A percentile compares a stretch with the other conserved stretches of the same genome.
These are phyloP conservation scores for Galbula dea DNA, from an alignment of 2,113 vertebrate genomes.

Conservation along the genomic window DNA sequence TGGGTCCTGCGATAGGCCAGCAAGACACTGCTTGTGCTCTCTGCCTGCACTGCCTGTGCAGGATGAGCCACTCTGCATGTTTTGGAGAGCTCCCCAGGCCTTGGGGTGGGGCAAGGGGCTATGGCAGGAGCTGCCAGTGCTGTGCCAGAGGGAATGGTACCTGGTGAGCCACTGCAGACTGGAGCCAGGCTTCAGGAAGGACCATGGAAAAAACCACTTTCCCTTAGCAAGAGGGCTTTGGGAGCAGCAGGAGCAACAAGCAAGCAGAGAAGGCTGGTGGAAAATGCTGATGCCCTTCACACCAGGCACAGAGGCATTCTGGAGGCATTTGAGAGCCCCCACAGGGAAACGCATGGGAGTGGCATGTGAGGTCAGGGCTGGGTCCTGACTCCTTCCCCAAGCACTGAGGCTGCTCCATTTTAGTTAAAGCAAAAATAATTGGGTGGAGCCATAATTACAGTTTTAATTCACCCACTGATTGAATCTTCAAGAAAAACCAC, in stretches of 20 bases:
- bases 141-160: not conserved
- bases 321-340: rapidly evolving
- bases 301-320: not conserved
- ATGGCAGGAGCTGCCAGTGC: not conserved
- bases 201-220: not conserved
- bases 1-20: not conserved
- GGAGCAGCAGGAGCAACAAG: rapidly evolving
- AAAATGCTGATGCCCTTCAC: not conserved
- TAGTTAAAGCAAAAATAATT: not conserved
- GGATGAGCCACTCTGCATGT: rapidly evolving
- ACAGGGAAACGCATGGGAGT: not conserved
- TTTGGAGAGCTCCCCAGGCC: not conserved
- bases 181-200: not conserved
- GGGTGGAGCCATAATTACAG: not conserved
- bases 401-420: not conserved
- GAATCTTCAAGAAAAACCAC: not conserved
- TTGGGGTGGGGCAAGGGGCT: not conserved
- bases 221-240: not conserved
- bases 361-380: rapidly evolving
- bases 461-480: not conserved
- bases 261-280: not conserved
- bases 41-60: rapidly evolving
- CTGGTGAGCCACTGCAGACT: rapidly evolving
- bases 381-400: not conserved
- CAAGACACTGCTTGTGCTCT: not conserved